phyloP scores from a whole-genome alignment of 2,113 vertebrate species.

The Promerops cafer region DNA sequence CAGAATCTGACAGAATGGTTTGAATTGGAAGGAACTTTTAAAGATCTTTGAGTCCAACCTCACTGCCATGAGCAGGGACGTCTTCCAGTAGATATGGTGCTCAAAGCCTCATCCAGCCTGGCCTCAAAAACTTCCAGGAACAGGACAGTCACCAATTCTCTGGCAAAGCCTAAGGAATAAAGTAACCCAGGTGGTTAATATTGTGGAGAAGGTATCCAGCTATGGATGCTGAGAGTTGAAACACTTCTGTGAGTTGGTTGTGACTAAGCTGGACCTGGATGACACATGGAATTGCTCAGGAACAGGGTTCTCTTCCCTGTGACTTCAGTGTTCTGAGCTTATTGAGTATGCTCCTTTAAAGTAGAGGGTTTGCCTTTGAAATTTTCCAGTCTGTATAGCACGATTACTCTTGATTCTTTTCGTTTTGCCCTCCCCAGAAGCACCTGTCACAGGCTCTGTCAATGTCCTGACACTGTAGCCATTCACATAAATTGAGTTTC shows the following conservation, averaged over 20 bases:
- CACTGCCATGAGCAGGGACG: background rate
- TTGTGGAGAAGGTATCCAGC: background rate
- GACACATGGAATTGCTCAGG: background rate
- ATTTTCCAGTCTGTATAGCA: background rate
- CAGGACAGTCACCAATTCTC: background rate
- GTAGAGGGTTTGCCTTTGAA: background rate
- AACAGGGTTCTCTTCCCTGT: background rate
- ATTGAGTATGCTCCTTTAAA: background rate
- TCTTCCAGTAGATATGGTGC: background rate
- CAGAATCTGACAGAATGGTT: background rate
- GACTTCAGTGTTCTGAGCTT: background rate
- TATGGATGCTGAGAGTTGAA: background rate
- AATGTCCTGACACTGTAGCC: background rate
- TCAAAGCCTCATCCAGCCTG: background rate
- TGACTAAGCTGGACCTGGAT: background rate
- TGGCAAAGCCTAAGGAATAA: background rate
- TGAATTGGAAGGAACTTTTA: background rate
- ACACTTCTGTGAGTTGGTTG: background rate
- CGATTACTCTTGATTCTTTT: background rate
- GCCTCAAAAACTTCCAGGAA: background rate
- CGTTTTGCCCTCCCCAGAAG: background rate
- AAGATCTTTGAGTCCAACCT: background rate
- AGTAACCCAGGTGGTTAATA: background rate
- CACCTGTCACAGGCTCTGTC: background rate
- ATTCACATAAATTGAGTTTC: background rate